phyloP scores from a whole-genome alignment of 2,888 invertebrate species.

The Drosophila borealis region DNA sequence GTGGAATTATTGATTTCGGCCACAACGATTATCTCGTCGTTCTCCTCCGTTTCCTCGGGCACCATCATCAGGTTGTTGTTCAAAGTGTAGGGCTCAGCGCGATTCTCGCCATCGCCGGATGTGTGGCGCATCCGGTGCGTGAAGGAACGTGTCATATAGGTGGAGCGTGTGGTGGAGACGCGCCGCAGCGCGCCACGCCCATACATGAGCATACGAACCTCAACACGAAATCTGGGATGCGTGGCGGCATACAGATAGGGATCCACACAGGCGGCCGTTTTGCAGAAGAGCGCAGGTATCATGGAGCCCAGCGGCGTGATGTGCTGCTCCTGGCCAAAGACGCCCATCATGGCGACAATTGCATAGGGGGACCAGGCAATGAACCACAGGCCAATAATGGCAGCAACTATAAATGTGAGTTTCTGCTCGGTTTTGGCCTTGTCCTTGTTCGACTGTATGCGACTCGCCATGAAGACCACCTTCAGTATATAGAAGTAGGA shows the following conservation, averaged over 20 bases:
- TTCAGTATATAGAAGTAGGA: conserved; percentile 90
- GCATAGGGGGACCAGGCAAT: conserved; percentile 94
- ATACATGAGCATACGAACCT: conserved; percentile 83
- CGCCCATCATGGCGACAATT: conserved; percentile 90
- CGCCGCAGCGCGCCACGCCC: conserved; percentile 68
- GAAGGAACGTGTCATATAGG: conserved; percentile 75
- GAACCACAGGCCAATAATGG: conserved; percentile 91
- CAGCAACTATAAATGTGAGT: conserved; percentile 89
- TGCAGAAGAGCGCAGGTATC: conserved; percentile 92
- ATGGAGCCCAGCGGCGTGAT: conserved; percentile 90
- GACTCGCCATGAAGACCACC: conserved; percentile 87
- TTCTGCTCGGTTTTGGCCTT: conserved; percentile 90
- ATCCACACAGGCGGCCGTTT: conserved; percentile 92
- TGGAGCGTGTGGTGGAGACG: conserved; percentile 80
- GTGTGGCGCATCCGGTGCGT: conserved; percentile 66
- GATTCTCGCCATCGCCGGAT: conserved; percentile 37
- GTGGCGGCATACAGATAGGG: conserved; percentile 92
- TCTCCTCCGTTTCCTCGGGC: conserved; percentile 77
- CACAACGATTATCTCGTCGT: conserved; percentile 68
- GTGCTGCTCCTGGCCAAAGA: conserved; percentile 88
- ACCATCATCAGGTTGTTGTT: conserved; percentile 76
- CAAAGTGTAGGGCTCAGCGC: conserved; percentile 52
- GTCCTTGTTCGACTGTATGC: conserved; percentile 87
- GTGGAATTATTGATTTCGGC: conserved; percentile 64
- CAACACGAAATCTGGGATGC: conserved; percentile 91